phyloP scores from a whole-genome alignment of 1,140 invertebrate species.

The Phocides pigmalion region DNA sequence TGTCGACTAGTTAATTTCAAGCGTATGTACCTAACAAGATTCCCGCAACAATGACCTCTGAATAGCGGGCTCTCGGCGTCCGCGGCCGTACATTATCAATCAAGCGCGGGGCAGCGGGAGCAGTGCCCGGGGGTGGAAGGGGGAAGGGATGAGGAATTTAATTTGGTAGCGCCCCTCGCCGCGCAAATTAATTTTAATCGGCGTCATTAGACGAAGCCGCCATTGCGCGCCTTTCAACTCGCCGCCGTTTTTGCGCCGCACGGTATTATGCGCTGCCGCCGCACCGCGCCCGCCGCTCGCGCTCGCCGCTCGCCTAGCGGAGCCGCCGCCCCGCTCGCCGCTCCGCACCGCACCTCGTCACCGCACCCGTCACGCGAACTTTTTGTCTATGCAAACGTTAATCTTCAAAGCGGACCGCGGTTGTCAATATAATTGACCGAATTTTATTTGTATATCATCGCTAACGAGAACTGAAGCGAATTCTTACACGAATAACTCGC shows the following conservation, averaged over 20 bases:
- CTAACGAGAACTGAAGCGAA: slow-evolving; percentile 16
- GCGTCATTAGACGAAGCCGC: slow-evolving; percentile 63
- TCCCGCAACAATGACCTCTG: neutral
- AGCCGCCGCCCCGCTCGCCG: neutral
- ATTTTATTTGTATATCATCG: slow-evolving; percentile 35
- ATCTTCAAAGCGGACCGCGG: slow-evolving; percentile 19
- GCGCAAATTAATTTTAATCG: slow-evolving; percentile 78
- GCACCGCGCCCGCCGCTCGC: neutral
- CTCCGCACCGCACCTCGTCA: too few species aligned
- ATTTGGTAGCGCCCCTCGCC: slow-evolving; percentile 50
- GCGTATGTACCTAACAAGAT: neutral
- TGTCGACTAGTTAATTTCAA: neutral
- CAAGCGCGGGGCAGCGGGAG: slow-evolving; percentile 1
- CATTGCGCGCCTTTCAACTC: slow-evolving; percentile 46
- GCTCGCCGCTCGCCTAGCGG: too few species aligned
- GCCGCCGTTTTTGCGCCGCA: slow-evolving; percentile 47
- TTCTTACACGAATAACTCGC: slow-evolving; percentile 18
- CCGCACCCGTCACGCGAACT: slow-evolving; percentile 28
- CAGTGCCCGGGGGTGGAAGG: neutral
- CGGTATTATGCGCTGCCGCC: slow-evolving; percentile 10
- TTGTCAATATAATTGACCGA: slow-evolving; percentile 32
- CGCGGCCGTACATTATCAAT: neutral
- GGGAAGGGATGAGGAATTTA: slow-evolving; percentile 50
- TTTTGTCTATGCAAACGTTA: slow-evolving; percentile 19
- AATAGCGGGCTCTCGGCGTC: too few species aligned